Conservation (phyloP, 2,113 vertebrate genomes). For the Lucifuga dentata region DNA sequence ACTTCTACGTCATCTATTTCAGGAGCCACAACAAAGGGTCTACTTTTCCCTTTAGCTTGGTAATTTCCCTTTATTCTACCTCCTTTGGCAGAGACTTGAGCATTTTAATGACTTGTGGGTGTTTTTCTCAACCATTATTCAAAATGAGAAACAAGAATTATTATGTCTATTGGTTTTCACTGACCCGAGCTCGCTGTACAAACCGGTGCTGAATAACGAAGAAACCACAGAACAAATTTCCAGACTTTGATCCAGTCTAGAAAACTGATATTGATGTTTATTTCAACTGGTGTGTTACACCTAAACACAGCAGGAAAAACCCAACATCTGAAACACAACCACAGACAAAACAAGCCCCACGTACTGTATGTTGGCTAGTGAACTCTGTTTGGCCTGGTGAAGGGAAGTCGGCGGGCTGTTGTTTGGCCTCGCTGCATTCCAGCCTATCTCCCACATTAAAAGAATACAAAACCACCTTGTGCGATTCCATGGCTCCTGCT, state of each 20-base stretch:
- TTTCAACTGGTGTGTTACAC: slow-evolving; percentile 3
- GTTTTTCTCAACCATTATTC: slow-evolving; percentile 37
- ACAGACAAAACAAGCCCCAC: slow-evolving; percentile 59
- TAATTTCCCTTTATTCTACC: slow-evolving; percentile 18
- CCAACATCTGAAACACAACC: slow-evolving; percentile 42
- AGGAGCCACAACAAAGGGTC: slow-evolving; percentile 40
- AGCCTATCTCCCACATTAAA: slow-evolving; percentile 59
- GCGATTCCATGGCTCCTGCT: slow-evolving; percentile 64
- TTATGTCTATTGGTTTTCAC: slow-evolving; percentile 54
- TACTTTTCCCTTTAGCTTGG: slow-evolving; percentile 29
- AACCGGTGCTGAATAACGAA: slow-evolving; percentile 24
- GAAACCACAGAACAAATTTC: slow-evolving; percentile 30
- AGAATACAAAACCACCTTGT: slow-evolving; percentile 69
- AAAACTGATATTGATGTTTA: slow-evolving; percentile 15
- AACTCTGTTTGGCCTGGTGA: slow-evolving; percentile 53
- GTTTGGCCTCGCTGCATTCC: slow-evolving; percentile 62
- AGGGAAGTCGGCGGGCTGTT: slow-evolving; percentile 54
- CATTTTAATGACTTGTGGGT: slow-evolving; percentile 33
- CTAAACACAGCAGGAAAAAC: slow-evolving; percentile 28
- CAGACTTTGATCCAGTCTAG: slow-evolving; percentile 1
- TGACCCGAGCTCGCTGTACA: slow-evolving; percentile 25
- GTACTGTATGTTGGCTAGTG: slow-evolving; percentile 62
- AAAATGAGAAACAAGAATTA: slow-evolving; percentile 47
- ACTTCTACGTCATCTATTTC: slow-evolving; percentile 6
- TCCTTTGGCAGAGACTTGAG: slow-evolving; percentile 34